phyloP scores from a whole-genome alignment of 64 coral and sea anemone species.

The Catalaphyllia jardinei region DNA sequence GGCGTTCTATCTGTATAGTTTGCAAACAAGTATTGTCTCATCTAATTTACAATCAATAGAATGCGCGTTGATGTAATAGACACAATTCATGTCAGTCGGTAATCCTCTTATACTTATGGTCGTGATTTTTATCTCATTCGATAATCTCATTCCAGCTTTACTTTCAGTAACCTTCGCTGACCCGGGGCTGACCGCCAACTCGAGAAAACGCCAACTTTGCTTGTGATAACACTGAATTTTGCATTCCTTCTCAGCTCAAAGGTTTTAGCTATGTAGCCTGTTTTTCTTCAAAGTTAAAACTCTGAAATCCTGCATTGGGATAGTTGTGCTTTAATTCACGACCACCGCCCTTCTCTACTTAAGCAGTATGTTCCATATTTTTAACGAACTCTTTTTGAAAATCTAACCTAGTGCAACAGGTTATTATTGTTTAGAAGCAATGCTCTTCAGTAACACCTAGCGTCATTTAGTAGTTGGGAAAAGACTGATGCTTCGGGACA shows the following conservation, averaged over 20 bases:
- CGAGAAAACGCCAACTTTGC: slow-evolving; percentile 2
- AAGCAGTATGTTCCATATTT: too few relatives aligned
- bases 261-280: neutral
- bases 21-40: neutral
- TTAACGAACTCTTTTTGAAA: too few relatives aligned
- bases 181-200: slow-evolving; percentile 33
- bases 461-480: too few relatives aligned
- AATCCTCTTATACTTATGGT: slow-evolving; percentile 15
- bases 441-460: too few relatives aligned
- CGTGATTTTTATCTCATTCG: slow-evolving; percentile 23
- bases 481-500: too few relatives aligned
- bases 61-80: slow-evolving; percentile 1
- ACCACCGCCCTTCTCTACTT: too few relatives aligned
- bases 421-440: too few relatives aligned
- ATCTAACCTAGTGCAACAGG: too few relatives aligned
- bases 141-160: slow-evolving; percentile 44
- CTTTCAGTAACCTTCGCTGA: slow-evolving; percentile 31
- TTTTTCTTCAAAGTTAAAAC: neutral
- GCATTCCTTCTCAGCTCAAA: slow-evolving; percentile 1
- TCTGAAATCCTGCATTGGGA: neutral
- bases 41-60: slow-evolving; percentile 1
- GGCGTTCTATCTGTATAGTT: neutral
- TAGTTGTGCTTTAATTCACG: too few relatives aligned
- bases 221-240: slow-evolving; percentile 1
- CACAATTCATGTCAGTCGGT: neutral